Evolutionary conservation across 2,888 invertebrate species (phyloP).

Genomic region (Deilephila porcellus): DNA sequence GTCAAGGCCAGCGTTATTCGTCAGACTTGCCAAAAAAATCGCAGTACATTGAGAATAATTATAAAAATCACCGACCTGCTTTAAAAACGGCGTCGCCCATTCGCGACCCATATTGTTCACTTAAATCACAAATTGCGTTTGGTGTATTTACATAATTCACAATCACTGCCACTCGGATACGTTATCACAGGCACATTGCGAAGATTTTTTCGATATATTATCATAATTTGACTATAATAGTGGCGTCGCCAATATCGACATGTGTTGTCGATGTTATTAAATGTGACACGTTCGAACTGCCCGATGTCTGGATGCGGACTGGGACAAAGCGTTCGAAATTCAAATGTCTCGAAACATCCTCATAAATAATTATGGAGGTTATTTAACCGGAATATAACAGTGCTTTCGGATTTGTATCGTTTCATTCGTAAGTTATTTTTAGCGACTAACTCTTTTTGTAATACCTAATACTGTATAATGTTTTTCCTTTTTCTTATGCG

Average conservation of each 20-base stretch:
- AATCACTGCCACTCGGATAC: background rate
- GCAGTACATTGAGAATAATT: background rate
- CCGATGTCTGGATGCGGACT: background rate
- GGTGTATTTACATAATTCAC: background rate
- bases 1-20: background rate
- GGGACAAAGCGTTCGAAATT: background rate
- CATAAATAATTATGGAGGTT: no score
- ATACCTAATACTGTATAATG: no score
- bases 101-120: background rate
- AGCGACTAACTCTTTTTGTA: no score
- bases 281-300: background rate
- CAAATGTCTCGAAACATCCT: background rate
- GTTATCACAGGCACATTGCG: background rate
- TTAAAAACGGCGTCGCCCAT: slow-evolving; percentile 4
- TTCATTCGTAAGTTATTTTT: no score
- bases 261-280: background rate
- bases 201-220: slow-evolving; percentile 5
- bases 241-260: background rate
- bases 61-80: slow-evolving; percentile 5
- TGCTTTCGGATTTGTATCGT: no score
- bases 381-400: no score
- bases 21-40: background rate
- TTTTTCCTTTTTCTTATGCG: no score
- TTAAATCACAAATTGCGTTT: background rate
- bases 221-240: background rate